Percentiles rank a stretch among this genome's conserved stretches.
phyloP scores from a whole-genome alignment of 2,113 vertebrate species.

The Todiramphus chloris region DNA sequence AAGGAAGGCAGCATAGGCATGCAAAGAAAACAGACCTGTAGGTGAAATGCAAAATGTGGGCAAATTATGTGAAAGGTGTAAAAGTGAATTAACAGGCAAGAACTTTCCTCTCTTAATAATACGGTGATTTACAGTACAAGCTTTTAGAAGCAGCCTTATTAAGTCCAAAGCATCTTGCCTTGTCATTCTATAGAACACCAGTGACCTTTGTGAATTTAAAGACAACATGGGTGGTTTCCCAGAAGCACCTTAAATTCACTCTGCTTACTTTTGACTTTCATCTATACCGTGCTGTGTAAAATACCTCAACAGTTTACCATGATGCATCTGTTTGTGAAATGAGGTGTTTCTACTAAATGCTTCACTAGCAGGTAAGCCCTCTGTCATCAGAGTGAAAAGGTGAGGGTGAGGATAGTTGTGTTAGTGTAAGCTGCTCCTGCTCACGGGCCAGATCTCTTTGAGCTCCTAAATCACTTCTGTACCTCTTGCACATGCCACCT shows the following conservation, averaged over 20 bases:
- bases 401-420: background rate
- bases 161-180: background rate
- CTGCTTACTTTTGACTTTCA: background rate
- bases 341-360: background rate
- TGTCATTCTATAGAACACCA: background rate
- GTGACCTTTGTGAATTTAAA: background rate
- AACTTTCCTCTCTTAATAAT: background rate
- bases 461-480: background rate
- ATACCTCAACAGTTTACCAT: background rate
- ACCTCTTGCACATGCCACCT: background rate
- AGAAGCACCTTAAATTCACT: background rate
- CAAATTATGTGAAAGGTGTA: background rate
- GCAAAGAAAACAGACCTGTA: background rate
- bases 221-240: background rate
- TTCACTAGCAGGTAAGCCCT: background rate
- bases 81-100: background rate
- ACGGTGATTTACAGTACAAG: background rate
- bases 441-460: background rate
- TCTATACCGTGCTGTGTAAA: background rate
- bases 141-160: background rate
- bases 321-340: background rate
- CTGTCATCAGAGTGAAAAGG: background rate
- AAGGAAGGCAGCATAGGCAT: background rate
- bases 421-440: background rate
- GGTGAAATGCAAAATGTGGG: constrained; percentile 18